Evolutionary conservation across 2,113 vertebrate species (phyloP).

Genomic region (Ranitomeya variabilis): DNA sequence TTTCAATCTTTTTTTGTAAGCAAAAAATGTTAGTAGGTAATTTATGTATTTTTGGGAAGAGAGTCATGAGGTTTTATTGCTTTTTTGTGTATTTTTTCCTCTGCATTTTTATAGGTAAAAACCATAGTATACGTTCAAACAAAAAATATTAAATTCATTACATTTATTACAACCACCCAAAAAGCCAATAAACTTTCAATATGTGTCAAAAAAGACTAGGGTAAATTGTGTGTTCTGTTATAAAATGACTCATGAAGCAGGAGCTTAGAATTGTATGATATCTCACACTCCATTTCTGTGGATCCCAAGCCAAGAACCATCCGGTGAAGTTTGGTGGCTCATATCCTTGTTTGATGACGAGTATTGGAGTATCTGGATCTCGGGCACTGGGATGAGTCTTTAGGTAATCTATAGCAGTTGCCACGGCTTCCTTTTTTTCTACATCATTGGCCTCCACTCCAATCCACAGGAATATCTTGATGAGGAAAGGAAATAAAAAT

Average conservation of each 20-base stretch:
- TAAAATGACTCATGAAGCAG: background rate
- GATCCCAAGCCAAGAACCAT: conserved; percentile 89
- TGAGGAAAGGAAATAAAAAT: background rate
- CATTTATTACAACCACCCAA: no score
- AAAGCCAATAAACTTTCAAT: no score
- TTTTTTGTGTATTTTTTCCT: no score
- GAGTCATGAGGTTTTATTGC: no score
- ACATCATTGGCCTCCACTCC: conserved; percentile 78
- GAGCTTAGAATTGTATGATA: background rate
- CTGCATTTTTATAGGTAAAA: no score
- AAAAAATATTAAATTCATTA: no score
- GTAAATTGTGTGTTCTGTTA: background rate
- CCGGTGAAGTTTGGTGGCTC: conserved; percentile 88
- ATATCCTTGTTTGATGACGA: conserved; percentile 84
- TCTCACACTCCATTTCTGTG: conserved; percentile 83
- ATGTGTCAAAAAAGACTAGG: no score
- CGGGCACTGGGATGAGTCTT: conserved; percentile 79
- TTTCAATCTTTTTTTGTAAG: no score
- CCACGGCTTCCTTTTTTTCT: conserved; percentile 74
- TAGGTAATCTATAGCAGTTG: conserved; percentile 80
- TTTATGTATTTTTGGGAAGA: no score
- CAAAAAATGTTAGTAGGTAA: no score
- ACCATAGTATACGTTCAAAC: no score
- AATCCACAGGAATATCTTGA: conserved; percentile 85
- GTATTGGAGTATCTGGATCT: conserved; percentile 77